Conservation (phyloP, 2,113 vertebrate genomes). For the Cyprichromis sp. region DNA sequence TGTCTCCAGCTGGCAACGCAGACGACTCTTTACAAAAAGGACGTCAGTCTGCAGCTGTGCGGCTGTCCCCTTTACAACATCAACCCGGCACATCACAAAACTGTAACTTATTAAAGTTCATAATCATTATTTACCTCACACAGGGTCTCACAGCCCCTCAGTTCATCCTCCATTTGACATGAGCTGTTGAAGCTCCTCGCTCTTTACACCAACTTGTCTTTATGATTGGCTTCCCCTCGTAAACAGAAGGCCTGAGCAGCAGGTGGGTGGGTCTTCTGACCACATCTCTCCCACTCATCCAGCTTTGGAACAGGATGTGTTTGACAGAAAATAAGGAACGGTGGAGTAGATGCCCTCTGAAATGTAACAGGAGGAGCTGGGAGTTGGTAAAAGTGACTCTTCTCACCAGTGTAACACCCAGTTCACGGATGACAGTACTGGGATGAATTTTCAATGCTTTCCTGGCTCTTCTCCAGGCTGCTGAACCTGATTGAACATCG, state of each 20-base stretch:
- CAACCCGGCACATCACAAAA: background rate
- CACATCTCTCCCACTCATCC: background rate
- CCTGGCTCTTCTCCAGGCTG: background rate
- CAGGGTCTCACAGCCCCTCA: background rate
- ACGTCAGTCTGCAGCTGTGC: background rate
- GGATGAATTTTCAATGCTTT: background rate
- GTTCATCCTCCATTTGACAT: background rate
- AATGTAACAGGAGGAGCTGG: background rate
- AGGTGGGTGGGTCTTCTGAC: background rate
- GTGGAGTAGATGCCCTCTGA: background rate
- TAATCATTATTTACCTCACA: rapidly evolving
- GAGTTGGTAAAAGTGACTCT: background rate
- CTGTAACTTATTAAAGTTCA: background rate
- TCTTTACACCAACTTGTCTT: background rate
- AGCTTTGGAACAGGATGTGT: background rate
- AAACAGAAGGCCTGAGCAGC: background rate
- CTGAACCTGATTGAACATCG: background rate
- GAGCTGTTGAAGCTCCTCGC: background rate
- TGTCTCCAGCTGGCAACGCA: background rate
- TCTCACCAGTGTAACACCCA: background rate
- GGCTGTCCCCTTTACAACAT: background rate
- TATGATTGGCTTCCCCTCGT: background rate
- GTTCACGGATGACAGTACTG: background rate
- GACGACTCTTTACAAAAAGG: background rate
- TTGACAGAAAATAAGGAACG: background rate